phyloP scores from a whole-genome alignment of 1,140 invertebrate species.

The Dendrolimus punctatus region DNA sequence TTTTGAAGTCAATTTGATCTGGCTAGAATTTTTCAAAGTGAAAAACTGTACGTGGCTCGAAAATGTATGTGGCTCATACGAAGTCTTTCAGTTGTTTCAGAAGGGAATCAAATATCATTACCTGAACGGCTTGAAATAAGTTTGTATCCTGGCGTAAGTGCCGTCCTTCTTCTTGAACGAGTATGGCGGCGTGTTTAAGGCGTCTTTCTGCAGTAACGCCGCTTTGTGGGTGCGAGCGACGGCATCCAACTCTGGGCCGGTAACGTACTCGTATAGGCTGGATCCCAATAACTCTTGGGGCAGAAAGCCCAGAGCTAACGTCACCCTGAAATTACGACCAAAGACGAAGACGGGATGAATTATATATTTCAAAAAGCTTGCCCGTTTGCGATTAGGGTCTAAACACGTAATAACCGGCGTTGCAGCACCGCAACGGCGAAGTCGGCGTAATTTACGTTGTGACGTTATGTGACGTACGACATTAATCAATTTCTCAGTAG shows the following conservation, averaged over 20 bases:
- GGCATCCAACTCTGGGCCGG: conserved; percentile 85
- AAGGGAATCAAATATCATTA: conserved; percentile 5
- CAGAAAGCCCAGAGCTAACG: conserved; percentile 89
- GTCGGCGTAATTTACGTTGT: too few relatives aligned
- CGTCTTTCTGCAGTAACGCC: conserved; percentile 78
- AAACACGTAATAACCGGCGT: too few relatives aligned
- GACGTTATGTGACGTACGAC: too few relatives aligned
- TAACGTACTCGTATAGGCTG: conserved; percentile 95
- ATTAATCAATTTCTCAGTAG: too few relatives aligned
- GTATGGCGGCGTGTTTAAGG: conserved; percentile 80
- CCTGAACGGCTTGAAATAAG: conserved; percentile 89
- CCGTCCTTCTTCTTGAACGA: conserved; percentile 86
- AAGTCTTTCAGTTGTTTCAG: background rate
- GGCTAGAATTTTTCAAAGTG: too few relatives aligned
- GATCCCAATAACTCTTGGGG: conserved; percentile 94
- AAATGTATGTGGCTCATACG: too few relatives aligned
- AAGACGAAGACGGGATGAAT: too few relatives aligned
- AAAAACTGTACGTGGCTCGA: too few relatives aligned
- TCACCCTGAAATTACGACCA: conserved; percentile 75
- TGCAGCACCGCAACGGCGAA: too few relatives aligned
- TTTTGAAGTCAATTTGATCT: too few relatives aligned
- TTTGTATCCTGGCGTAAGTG: conserved; percentile 81
- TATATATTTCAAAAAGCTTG: too few relatives aligned
- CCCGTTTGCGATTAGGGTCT: too few relatives aligned
- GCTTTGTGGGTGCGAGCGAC: conserved; percentile 90